phyloP scores from a whole-genome alignment of 2,797 vertebrate species.

The Enteromius anoplus region DNA sequence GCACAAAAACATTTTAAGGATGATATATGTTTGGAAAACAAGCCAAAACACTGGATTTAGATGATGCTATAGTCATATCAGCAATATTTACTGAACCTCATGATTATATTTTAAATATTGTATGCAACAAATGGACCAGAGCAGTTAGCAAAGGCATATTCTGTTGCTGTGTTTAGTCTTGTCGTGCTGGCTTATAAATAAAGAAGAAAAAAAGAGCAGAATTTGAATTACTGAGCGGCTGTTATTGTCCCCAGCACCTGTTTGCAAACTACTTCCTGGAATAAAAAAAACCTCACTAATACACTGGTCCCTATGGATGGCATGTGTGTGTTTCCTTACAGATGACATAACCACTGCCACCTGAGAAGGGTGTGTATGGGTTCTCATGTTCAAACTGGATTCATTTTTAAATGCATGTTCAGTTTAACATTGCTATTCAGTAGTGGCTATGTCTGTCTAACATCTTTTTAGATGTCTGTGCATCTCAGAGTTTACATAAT shows the following conservation, averaged over 20 bases:
- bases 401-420: conserved; percentile 20
- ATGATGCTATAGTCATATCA: neutral
- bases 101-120: conserved; percentile 13
- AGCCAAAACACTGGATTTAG: neutral
- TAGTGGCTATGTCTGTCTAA: neutral
- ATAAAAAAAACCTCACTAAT: conserved; percentile 24
- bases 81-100: conserved; percentile 12
- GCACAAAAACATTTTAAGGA: neutral
- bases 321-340: conserved; percentile 16
- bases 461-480: neutral
- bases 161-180: conserved; percentile 1
- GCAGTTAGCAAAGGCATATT: neutral
- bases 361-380: conserved; percentile 39
- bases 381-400: conserved; percentile 35
- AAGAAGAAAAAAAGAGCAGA: neutral
- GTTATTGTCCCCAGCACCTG: conserved; percentile 34
- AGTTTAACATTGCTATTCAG: conserved; percentile 2
- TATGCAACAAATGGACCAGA: neutral
- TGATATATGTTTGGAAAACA: conserved; percentile 1
- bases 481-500: neutral
- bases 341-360: conserved; percentile 29
- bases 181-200: conserved; percentile 24
- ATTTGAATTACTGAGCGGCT: neutral
- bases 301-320: conserved; percentile 2
- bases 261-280: conserved; percentile 14